A percentile compares a stretch with the other conserved stretches of the same genome.
Conservation (phyloP, 2,113 vertebrate genomes). For the Neopipo cinnamomea region DNA sequence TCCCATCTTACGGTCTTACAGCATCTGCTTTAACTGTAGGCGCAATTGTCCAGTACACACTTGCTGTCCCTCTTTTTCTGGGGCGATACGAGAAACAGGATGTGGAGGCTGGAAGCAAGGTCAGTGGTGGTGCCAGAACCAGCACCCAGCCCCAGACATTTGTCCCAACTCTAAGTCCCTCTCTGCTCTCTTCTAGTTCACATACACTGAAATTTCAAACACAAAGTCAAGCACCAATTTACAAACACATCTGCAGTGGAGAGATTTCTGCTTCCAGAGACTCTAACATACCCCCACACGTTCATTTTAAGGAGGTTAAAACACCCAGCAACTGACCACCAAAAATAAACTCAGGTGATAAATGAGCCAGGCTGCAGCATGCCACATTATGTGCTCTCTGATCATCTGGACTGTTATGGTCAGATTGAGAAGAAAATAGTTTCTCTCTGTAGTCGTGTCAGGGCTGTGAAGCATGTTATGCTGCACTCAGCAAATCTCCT, state of each 20-base stretch:
- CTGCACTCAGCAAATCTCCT: background rate
- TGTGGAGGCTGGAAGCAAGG: background rate
- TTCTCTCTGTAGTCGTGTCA: background rate
- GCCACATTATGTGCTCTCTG: rapidly evolving
- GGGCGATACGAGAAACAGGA: background rate
- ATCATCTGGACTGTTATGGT: background rate
- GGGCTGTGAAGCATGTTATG: background rate
- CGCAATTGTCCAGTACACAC: rapidly evolving
- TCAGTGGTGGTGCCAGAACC: background rate
- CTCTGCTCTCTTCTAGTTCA: background rate
- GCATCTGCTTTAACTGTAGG: background rate
- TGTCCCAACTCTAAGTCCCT: background rate
- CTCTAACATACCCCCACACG: background rate
- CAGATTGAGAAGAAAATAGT: background rate
- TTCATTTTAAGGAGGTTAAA: background rate
- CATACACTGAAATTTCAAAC: background rate
- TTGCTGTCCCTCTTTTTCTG: background rate
- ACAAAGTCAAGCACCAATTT: background rate
- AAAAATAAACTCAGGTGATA: background rate
- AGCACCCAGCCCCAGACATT: background rate
- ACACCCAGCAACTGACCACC: background rate
- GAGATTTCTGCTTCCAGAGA: background rate
- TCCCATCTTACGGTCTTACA: background rate
- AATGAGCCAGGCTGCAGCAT: background rate
- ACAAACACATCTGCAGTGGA: background rate